These are phyloP conservation scores for Hoplias malabaricus DNA, from an alignment of 2,113 vertebrate species.

Conservation along the genomic window DNA sequence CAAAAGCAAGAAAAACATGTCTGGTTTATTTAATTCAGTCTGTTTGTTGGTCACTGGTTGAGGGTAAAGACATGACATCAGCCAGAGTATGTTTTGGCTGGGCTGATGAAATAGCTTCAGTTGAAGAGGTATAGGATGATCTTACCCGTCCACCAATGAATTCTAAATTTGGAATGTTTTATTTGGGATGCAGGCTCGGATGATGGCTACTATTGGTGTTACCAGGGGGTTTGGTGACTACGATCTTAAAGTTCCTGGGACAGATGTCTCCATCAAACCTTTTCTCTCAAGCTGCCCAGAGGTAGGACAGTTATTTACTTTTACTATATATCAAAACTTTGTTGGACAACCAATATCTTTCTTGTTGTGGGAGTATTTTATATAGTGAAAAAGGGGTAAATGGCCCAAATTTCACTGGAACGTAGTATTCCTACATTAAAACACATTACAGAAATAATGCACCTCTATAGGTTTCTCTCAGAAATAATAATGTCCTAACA, in stretches of 20 bases:
- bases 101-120: not conserved
- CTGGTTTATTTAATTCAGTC: not conserved
- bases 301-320: conserved; percentile 70
- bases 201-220: conserved; percentile 97
- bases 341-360: not conserved
- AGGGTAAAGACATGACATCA: no score
- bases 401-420: no score
- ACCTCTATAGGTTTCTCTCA: no score
- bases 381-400: no score
- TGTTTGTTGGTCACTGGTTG: not conserved
- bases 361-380: no score
- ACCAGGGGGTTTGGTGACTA: conserved; percentile 96
- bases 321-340: not conserved
- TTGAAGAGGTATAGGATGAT: not conserved
- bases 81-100: not conserved
- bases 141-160: not conserved
- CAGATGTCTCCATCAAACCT: conserved; percentile 97
- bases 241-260: conserved; percentile 95
- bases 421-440: no score
- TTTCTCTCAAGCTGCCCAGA: conserved; percentile 95
- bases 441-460: no score
- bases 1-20: not conserved
- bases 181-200: conserved; percentile 80
- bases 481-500: no score
- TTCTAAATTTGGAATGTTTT: not conserved